Conservation (phyloP, 2,797 vertebrate genomes). For the Austrolebias charrua region DNA sequence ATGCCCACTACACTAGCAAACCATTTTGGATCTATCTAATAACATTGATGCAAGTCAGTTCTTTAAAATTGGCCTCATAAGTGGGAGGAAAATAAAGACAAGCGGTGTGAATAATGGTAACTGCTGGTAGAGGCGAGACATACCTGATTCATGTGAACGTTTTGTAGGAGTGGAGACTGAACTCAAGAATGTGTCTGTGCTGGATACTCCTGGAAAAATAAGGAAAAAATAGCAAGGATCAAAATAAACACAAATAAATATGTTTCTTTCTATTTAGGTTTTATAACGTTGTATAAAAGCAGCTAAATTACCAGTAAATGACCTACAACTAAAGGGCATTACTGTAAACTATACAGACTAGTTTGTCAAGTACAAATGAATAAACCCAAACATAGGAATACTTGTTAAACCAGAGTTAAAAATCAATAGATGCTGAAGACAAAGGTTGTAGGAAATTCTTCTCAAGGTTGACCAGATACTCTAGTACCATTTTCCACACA, state of each 20-base stretch:
- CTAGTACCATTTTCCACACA: slow-evolving; percentile 20
- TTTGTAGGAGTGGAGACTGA: slow-evolving; percentile 93
- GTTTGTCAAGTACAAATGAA: background rate
- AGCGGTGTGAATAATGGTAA: background rate
- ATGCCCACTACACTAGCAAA: no score
- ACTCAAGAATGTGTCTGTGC: slow-evolving; percentile 90
- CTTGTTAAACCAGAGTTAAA: slow-evolving; percentile 2
- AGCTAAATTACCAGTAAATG: background rate
- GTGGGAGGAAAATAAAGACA: slow-evolving; percentile 19
- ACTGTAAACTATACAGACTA: no score
- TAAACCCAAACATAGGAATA: slow-evolving; percentile 2
- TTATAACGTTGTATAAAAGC: background rate
- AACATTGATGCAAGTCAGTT: slow-evolving; percentile 1
- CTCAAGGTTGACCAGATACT: slow-evolving; percentile 33
- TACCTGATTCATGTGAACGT: slow-evolving; percentile 95
- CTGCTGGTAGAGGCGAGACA: slow-evolving; percentile 10
- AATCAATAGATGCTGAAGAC: slow-evolving; percentile 18
- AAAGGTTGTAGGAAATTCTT: slow-evolving; percentile 15
- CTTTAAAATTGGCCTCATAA: slow-evolving; percentile 14
- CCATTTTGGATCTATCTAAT: slow-evolving; percentile 34
- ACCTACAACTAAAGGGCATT: background rate
- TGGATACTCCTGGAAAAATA: slow-evolving; percentile 84
- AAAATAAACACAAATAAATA: background rate
- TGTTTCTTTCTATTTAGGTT: slow-evolving; percentile 3
- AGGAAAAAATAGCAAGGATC: background rate